phyloP scores from a whole-genome alignment of 2,797 vertebrate species.

The Manis pentadactyla region DNA sequence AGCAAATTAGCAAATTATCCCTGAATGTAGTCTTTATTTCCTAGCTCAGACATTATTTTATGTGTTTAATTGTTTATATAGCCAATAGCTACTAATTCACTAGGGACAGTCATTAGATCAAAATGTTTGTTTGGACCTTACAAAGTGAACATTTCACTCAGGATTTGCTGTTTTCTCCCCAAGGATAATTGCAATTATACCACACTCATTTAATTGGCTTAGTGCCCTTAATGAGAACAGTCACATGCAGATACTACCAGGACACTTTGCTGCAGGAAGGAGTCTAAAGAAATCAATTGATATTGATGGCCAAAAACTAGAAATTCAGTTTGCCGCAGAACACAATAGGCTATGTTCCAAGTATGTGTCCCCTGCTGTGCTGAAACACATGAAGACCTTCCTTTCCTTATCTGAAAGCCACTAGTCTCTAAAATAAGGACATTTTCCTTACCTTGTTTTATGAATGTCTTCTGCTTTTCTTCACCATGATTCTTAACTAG shows the following conservation, averaged over 20 bases:
- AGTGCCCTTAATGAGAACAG: neutral
- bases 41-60: neutral
- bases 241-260: too few relatives aligned
- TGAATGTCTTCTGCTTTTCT: neutral
- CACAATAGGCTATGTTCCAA: too few relatives aligned
- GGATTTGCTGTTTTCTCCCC: neutral
- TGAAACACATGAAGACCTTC: neutral
- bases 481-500: neutral
- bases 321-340: neutral
- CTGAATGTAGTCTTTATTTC: neutral
- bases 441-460: neutral
- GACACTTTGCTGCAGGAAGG: too few relatives aligned
- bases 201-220: neutral
- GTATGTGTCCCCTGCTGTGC: neutral
- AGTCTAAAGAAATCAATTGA: neutral
- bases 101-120: neutral
- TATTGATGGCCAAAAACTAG: accelerated
- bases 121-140: neutral
- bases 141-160: neutral
- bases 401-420: neutral
- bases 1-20: neutral
- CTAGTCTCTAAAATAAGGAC: neutral
- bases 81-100: neutral
- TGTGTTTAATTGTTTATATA: neutral
- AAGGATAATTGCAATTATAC: neutral